phyloP scores from a whole-genome alignment of 2,113 vertebrate species.

The Perognathus longimembris region DNA sequence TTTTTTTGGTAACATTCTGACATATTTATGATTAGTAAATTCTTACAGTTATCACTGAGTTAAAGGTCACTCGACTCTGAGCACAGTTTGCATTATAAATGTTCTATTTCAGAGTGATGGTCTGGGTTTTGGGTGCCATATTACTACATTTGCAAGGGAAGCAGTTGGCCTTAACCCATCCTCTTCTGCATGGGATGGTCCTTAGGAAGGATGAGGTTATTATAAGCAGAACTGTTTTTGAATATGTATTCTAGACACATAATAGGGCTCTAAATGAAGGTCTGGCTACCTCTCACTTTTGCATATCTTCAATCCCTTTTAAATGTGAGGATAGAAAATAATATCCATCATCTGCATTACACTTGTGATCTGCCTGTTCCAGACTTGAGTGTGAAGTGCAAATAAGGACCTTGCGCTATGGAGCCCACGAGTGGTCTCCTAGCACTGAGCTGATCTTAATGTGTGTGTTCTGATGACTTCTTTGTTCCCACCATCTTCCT shows the following conservation, averaged over 20 bases:
- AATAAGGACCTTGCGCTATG: not conserved
- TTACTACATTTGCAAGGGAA: not conserved
- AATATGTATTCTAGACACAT: not conserved
- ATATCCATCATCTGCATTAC: not conserved
- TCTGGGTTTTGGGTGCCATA: not conserved
- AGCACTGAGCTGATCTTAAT: not conserved
- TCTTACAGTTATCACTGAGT: not conserved
- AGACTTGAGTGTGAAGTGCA: not conserved
- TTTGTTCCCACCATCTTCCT: not conserved
- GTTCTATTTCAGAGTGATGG: not conserved
- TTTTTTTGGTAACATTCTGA: not conserved
- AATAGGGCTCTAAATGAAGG: not conserved
- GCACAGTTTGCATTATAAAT: not conserved
- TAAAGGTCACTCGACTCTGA: not conserved
- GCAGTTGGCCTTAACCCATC: not conserved
- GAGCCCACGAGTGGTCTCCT: not conserved
- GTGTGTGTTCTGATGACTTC: not conserved
- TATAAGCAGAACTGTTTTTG: not conserved
- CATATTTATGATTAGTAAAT: not conserved
- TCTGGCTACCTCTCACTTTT: not conserved
- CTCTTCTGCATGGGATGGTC: not conserved
- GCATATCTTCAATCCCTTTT: not conserved
- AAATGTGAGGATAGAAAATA: not conserved
- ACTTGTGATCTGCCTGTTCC: not conserved
- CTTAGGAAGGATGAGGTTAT: not conserved